Evolutionary conservation across 2,888 invertebrate genomes (phyloP).

Genomic region (Hypomecis atomaria): DNA sequence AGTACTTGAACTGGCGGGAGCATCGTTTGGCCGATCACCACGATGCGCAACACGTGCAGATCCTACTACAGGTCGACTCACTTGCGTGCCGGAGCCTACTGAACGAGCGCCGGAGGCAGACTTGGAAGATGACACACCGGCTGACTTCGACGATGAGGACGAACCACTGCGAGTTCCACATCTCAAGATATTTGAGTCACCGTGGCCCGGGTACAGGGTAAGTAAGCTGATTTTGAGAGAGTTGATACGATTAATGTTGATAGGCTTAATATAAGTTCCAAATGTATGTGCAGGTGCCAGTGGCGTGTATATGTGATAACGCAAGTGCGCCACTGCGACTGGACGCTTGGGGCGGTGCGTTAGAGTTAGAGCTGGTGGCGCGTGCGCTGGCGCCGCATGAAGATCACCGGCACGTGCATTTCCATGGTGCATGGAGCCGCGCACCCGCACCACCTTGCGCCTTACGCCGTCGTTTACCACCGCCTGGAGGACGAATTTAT

Average conservation of each 20-base stretch:
- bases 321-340: conserved; percentile 66
- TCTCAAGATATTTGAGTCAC: conserved; percentile 87
- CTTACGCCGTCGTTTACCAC: conserved; percentile 55
- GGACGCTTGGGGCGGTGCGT: conserved; percentile 69
- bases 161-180: conserved; percentile 78
- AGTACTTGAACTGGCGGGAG: conserved; percentile 87
- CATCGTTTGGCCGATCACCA: conserved; percentile 86
- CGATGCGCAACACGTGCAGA: conserved; percentile 89
- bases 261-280: not conserved
- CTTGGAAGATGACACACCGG: conserved; percentile 41
- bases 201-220: conserved; percentile 88
- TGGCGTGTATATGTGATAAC: conserved; percentile 93
- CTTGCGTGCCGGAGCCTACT: conserved; percentile 58
- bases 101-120: conserved; percentile 52
- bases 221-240: conserved; percentile 34
- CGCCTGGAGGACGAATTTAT: conserved; percentile 63
- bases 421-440: conserved; percentile 86
- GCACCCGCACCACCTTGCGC: conserved; percentile 52
- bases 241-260: not conserved
- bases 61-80: conserved; percentile 87
- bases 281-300: conserved; percentile 76
- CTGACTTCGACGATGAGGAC: conserved; percentile 59
- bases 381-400: conserved; percentile 90
- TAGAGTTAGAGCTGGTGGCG: conserved; percentile 91
- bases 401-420: conserved; percentile 92